Evolutionary conservation across 2,888 invertebrate genomes (phyloP).

Genomic region (Drosophila bunnanda): DNA sequence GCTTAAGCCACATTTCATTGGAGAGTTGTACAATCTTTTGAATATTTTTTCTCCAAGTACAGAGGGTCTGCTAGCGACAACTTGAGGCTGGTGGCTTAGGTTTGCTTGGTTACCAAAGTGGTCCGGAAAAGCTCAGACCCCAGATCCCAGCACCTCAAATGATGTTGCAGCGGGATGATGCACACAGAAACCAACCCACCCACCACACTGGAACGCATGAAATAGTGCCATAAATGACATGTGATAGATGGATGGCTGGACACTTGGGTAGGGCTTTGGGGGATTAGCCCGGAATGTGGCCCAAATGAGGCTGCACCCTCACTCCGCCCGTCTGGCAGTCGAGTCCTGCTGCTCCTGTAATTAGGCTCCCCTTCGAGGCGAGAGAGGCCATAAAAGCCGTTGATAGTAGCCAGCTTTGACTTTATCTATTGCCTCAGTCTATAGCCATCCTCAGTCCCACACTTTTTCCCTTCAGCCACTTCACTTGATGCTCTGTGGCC

Average conservation of each 20-base stretch:
- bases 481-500: conserved; percentile 2
- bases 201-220: conserved; percentile 36
- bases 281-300: conserved; percentile 47
- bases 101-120: conserved; percentile 30
- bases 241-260: conserved; percentile 64
- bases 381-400: conserved; percentile 39
- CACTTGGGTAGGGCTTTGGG: conserved; percentile 26
- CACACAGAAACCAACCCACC: conserved; percentile 19
- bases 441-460: background rate
- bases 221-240: conserved; percentile 64
- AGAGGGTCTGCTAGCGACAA: conserved; percentile 5
- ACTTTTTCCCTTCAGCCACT: conserved; percentile 15
- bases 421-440: conserved; percentile 38
- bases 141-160: conserved; percentile 18
- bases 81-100: conserved; percentile 42
- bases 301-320: conserved; percentile 52
- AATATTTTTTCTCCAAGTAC: background rate
- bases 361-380: conserved; percentile 45
- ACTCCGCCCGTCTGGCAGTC: conserved; percentile 8
- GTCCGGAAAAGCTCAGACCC: conserved; percentile 17
- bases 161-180: conserved; percentile 43
- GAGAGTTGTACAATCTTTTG: background rate
- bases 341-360: conserved; percentile 26
- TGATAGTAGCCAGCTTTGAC: conserved; percentile 33
- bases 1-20: background rate